Evolutionary conservation across 92 coral and sea anemone genomes (phyloP), one percentile per base, ranked within the genome.

Genomic region (Epizoanthus illoricatus): DNA sequence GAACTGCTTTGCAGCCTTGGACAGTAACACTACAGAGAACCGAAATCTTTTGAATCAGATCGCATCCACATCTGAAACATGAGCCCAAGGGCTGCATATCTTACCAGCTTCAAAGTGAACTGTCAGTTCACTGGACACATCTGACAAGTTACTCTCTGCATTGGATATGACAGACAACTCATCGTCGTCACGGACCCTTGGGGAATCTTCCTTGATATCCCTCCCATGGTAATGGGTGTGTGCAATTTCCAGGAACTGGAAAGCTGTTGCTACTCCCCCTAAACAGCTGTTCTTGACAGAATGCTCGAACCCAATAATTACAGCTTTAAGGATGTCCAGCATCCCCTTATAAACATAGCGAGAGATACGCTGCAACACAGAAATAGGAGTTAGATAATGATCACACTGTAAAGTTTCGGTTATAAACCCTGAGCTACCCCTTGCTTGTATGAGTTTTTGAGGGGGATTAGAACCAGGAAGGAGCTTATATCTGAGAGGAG

Each of bases 231-330:
- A 96, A 81, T 96, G 96, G 1, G 98, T 96, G 79, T 96, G 99
- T 4, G 92, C 95, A 57, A 96, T 90, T 28, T 94, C 98, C 20
- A 96, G 97, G 81, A 93, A 91, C 87, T 96, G 97, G 70, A 88
- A 96, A 2, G 99, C 98, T n/a, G 99, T 91, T 12, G 99, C 90
- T 5, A 93, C 90, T 20, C 99, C 98, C 42, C 98, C 98, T 21
- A 93, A 90, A 19, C 94, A 93, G 52, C 89, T 89, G 84, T 91
- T 96, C 59, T 84, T 85, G 41, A 93, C 90, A n/a, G 96, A 88
- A 71, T 57, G 87, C 59, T 96, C 97, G 36, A 90, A 89, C 24
- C 99, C 99, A 47, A 76, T 70, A 65, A 96, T 91, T 23, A 92
- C 92, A 8, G 89, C 89, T n/a, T 85, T 89, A 19, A 96, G 41